These are phyloP conservation scores for Nemoura dubitans DNA, from an alignment of 2,888 invertebrate species.

Conservation along the genomic window DNA sequence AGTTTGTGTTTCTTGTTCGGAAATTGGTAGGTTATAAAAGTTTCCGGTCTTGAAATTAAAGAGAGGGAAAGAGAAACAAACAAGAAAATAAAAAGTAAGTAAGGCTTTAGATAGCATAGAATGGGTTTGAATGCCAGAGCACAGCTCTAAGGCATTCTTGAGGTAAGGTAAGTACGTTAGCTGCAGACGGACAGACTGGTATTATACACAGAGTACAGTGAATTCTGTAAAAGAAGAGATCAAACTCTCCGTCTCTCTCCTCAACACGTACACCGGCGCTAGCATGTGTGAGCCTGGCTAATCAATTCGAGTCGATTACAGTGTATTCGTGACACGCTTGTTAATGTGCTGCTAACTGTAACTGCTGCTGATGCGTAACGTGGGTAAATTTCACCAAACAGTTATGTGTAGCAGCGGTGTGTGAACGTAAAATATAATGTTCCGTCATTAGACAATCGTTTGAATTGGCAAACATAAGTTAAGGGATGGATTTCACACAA, in stretches of 20 bases:
- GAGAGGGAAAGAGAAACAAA: conserved; percentile 39
- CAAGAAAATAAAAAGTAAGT: conserved; percentile 30
- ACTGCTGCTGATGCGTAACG: not conserved
- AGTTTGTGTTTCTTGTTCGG: conserved; percentile 44
- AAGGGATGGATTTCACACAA: no score
- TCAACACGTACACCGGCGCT: not conserved
- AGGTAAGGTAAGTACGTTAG: conserved; percentile 36
- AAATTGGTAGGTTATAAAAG: conserved; percentile 39
- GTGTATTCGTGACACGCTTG: not conserved
- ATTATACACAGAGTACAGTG: conserved; percentile 16
- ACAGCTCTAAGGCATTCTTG: conserved; percentile 31
- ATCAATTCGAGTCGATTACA: not conserved
- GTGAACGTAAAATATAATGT: no score
- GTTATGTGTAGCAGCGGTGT: no score
- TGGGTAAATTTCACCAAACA: no score
- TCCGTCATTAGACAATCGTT: no score
- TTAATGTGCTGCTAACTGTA: not conserved
- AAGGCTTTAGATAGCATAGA: conserved; percentile 40
- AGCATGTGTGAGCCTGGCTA: not conserved
- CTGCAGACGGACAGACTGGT: conserved; percentile 17
- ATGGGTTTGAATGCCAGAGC: conserved; percentile 37
- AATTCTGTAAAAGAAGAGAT: not conserved
- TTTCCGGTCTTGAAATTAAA: conserved; percentile 43
- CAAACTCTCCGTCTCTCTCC: not conserved
- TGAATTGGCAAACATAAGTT: no score